A percentile compares a stretch with the other conserved stretches of the same genome.
These are phyloP conservation scores for Nomada ruficornis DNA, from an alignment of 2,888 invertebrate species.

Conservation along the genomic window DNA sequence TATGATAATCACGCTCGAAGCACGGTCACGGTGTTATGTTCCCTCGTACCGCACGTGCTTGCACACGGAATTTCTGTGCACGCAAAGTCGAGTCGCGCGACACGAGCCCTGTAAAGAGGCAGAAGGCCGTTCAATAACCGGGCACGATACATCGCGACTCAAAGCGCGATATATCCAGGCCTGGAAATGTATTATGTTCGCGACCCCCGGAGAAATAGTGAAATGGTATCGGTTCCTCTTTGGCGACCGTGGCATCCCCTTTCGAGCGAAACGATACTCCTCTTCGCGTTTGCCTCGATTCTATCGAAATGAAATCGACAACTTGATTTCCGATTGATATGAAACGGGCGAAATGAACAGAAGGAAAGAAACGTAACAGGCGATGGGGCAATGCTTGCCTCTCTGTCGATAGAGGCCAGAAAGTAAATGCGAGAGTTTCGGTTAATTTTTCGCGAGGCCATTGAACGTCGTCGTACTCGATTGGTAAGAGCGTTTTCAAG, in stretches of 20 bases:
- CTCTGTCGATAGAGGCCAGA: too few species aligned
- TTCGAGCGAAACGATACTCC: neutral
- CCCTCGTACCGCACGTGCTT: neutral
- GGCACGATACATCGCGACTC: neutral
- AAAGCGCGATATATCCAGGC: neutral
- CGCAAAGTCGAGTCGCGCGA: conserved; percentile 10
- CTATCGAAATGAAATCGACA: conserved; percentile 8
- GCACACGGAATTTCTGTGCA: conserved; percentile 13
- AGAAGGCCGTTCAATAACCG: conserved; percentile 18
- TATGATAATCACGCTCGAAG: conserved; percentile 46
- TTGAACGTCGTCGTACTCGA: neutral
- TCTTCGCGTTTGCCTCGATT: neutral
- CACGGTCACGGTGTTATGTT: conserved; percentile 35
- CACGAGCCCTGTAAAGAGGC: neutral
- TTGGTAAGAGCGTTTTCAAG: neutral
- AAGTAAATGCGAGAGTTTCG: neutral
- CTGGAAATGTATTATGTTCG: neutral
- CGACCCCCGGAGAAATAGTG: conserved; percentile 13
- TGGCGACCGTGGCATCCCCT: neutral
- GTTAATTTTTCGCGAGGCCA: neutral
- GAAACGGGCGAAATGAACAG: conserved; percentile 11
- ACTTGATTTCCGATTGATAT: conserved; percentile 16
- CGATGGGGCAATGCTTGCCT: neutral
- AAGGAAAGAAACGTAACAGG: neutral
- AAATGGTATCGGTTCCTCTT: conserved; percentile 21